Evolutionary conservation across 2,113 vertebrate species (phyloP).

Genomic region (Glareola pratincola): DNA sequence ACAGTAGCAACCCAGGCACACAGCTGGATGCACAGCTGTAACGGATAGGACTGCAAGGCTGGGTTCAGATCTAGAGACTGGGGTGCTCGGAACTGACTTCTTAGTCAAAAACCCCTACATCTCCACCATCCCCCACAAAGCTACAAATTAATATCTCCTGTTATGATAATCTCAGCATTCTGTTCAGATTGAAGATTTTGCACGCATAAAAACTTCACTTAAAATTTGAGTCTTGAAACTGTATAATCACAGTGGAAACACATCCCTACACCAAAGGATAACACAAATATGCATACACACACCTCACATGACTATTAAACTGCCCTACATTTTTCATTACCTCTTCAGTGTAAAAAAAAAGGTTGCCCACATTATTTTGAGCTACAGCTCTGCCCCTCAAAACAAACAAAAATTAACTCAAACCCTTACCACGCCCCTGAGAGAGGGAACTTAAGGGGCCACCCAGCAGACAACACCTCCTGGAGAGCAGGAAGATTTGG

Average conservation of each 20-base stretch:
- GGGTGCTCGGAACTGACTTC: neutral
- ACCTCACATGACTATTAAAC: neutral
- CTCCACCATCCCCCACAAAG: neutral
- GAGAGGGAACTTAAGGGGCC: too few species aligned
- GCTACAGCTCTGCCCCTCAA: neutral
- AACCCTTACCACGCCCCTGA: neutral
- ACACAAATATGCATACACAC: neutral
- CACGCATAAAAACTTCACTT: neutral
- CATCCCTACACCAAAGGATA: neutral
- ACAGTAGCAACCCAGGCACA: neutral
- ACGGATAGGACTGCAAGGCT: neutral
- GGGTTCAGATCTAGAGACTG: neutral
- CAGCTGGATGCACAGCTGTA: conserved; percentile 15
- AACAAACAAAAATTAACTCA: neutral
- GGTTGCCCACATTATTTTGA: neutral
- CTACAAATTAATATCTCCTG: neutral
- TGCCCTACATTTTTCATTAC: neutral
- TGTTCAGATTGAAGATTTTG: neutral
- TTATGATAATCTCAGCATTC: neutral
- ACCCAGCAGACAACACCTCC: neutral
- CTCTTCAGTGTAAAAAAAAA: neutral
- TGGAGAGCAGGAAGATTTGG: neutral
- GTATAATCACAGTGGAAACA: neutral
- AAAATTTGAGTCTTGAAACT: neutral
- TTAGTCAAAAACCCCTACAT: rapidly evolving